Conservation (phyloP, 2,113 vertebrate genomes). For the Tonatia bakeri region DNA sequence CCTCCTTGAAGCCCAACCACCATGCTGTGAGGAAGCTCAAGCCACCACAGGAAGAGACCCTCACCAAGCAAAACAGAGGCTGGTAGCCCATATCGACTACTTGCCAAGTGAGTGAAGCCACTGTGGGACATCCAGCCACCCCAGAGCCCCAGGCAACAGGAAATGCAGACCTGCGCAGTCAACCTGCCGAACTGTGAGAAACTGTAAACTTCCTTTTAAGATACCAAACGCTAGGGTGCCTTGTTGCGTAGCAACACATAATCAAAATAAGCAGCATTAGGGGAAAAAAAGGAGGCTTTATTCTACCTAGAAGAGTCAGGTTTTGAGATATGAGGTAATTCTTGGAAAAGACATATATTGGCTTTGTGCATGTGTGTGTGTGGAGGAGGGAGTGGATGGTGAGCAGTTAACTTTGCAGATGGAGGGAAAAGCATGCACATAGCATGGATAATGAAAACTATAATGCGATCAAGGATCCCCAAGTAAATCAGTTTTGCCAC, state of each 20-base stretch:
- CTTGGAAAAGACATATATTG: not conserved
- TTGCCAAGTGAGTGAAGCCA: not conserved
- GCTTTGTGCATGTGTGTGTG: not conserved
- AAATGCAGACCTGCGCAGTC: too few relatives aligned
- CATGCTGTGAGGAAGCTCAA: not conserved
- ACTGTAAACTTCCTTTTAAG: not conserved
- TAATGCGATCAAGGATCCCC: not conserved
- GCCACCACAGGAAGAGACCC: not conserved
- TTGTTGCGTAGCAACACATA: not conserved
- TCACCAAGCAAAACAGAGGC: not conserved
- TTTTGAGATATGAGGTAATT: not conserved
- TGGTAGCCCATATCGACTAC: not conserved
- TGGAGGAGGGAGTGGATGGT: not conserved
- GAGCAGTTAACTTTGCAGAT: not conserved
- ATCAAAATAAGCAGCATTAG: not conserved
- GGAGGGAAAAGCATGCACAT: not conserved
- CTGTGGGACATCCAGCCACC: not conserved
- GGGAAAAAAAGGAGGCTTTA: not conserved
- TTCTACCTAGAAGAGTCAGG: not conserved
- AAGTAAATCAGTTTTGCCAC: not conserved
- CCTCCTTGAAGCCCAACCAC: not conserved
- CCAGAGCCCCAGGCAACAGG: not conserved
- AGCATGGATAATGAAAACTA: not conserved
- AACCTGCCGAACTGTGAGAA: not conserved
- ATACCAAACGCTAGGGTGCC: not conserved